phyloP scores from a whole-genome alignment of 2,797 vertebrate species.

The Onychomys torridus region DNA sequence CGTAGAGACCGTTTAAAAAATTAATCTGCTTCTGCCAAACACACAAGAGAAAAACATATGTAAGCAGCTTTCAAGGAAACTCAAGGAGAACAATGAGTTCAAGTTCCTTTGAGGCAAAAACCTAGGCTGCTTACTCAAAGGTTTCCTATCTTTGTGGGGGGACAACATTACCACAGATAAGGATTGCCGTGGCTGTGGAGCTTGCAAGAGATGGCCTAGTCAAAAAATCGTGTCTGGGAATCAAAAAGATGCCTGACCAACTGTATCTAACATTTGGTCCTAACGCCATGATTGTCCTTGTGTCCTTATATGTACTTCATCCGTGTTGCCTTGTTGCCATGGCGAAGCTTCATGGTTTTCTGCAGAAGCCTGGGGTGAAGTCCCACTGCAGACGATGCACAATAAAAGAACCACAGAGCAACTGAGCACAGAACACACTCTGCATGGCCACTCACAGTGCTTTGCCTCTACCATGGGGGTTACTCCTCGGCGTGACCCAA shows the following conservation, averaged over 20 bases:
- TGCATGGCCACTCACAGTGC: neutral
- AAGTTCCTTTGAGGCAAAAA: conserved; percentile 52
- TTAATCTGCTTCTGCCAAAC: neutral
- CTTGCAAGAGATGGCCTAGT: neutral
- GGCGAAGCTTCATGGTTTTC: neutral
- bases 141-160: conserved; percentile 62
- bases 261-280: neutral
- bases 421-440: neutral
- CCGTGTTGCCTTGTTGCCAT: neutral
- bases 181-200: neutral
- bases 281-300: neutral
- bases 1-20: neutral
- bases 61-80: conserved; percentile 25
- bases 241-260: neutral
- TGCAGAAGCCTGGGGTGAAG: neutral
- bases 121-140: neutral
- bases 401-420: neutral
- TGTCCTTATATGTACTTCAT: neutral
- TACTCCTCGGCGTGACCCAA: neutral
- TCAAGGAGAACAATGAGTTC: neutral
- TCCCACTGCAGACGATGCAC: neutral
- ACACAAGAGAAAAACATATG: neutral
- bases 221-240: neutral
- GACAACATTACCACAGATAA: neutral
- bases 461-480: accelerated